These are phyloP conservation scores for Formicarius rufipectus DNA, from an alignment of 2,113 vertebrate genomes.

Conservation along the genomic window DNA sequence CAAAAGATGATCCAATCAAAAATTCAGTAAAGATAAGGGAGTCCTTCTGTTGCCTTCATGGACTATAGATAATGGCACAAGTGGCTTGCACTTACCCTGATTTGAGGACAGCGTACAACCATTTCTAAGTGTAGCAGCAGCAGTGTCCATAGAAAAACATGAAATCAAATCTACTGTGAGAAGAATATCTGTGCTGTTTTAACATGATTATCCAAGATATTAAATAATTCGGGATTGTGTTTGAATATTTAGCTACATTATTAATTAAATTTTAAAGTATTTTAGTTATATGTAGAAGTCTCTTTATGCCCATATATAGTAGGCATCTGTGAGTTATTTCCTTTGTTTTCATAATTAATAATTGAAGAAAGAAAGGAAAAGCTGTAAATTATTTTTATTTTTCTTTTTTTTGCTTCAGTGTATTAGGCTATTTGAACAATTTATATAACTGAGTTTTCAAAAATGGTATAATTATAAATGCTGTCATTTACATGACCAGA, in stretches of 20 bases:
- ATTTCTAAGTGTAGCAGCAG: not conserved
- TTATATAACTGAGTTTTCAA: not conserved
- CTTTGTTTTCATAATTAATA: not conserved
- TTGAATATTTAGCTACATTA: not conserved
- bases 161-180: not conserved
- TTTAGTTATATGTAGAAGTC: not conserved
- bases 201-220: not conserved
- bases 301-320: not conserved
- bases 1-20: not conserved
- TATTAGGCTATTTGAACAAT: not conserved
- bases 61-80: not conserved
- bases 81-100: not conserved
- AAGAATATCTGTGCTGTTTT: not conserved
- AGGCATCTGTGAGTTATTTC: not conserved
- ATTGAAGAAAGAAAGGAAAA: not conserved
- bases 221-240: not conserved
- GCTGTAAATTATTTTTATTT: not conserved
- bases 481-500: not conserved
- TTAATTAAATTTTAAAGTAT: not conserved
- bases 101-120: fast-evolving
- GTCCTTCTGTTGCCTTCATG: not conserved
- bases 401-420: not conserved
- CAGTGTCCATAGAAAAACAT: not conserved
- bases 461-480: not conserved
- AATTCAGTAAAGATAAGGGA: not conserved